These are phyloP conservation scores for Fistularia tabacaria DNA, from an alignment of 2,797 vertebrate species.

Conservation along the genomic window DNA sequence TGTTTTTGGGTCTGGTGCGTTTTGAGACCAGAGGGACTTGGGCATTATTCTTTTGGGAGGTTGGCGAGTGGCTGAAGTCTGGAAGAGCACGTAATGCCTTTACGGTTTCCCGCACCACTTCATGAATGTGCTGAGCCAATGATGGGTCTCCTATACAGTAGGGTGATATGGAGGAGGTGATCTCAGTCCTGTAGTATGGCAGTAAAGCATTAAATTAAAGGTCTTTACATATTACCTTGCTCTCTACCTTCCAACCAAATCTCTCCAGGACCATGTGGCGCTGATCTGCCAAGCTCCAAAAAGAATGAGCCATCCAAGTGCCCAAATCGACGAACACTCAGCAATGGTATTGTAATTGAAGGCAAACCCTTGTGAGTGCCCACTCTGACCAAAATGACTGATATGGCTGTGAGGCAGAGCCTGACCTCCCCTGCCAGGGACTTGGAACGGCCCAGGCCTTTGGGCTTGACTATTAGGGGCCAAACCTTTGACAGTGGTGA, in stretches of 20 bases:
- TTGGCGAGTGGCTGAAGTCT: conserved; percentile 53
- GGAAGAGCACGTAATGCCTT: conserved; percentile 44
- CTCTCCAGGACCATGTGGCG: conserved; percentile 60
- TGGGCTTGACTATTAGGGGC: conserved; percentile 54
- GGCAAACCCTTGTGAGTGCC: conserved; percentile 17
- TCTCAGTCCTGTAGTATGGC: too few relatives aligned
- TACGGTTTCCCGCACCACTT: conserved; percentile 45
- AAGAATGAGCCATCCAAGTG: conserved; percentile 59
- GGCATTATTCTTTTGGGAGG: conserved; percentile 24
- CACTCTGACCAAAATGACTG: conserved; percentile 52
- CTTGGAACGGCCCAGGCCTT: conserved; percentile 52
- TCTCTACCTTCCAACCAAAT: conserved; percentile 67
- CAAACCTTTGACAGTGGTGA: conserved; percentile 48
- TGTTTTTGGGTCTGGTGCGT: conserved; percentile 45
- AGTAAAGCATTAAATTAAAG: rapidly evolving
- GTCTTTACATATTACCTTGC: conserved; percentile 33
- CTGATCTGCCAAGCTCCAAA: conserved; percentile 63
- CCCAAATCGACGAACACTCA: conserved; percentile 61
- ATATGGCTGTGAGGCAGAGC: conserved; percentile 59
- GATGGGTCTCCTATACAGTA: conserved; percentile 24
- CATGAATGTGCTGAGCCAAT: conserved; percentile 58
- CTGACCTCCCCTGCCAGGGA: conserved; percentile 50
- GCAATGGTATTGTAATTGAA: conserved; percentile 44
- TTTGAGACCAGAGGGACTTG: conserved; percentile 32
- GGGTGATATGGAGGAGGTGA: not conserved